Conservation (phyloP, 2,113 vertebrate species). For the Zonotrichia leucophrys region DNA sequence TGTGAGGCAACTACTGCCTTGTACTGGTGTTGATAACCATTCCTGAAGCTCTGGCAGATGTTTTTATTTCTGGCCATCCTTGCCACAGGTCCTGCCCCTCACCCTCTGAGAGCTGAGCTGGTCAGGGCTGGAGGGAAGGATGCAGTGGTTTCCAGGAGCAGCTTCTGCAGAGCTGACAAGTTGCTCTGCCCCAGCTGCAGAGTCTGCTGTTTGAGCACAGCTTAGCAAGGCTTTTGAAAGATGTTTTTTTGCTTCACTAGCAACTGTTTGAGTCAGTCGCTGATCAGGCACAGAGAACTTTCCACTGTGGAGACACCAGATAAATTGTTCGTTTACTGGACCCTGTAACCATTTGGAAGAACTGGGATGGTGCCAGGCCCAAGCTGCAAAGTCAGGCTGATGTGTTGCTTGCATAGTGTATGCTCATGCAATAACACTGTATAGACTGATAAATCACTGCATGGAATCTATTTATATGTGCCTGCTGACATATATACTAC, state of each 20-base stretch:
- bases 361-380: neutral
- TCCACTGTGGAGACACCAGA: neutral
- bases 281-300: neutral
- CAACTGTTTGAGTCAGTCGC: neutral
- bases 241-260: neutral
- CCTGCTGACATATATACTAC: neutral
- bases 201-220: accelerated
- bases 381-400: neutral
- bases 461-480: slow-evolving; percentile 8
- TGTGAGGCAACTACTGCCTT: neutral
- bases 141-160: neutral
- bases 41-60: neutral
- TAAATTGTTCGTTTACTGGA: neutral
- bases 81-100: neutral
- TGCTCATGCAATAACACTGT: neutral
- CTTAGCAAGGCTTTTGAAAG: neutral
- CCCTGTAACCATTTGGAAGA: neutral
- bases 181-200: neutral
- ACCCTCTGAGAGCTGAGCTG: neutral
- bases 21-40: neutral
- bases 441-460: slow-evolving; percentile 5
- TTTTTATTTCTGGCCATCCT: neutral
- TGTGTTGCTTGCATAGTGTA: neutral
- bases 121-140: neutral
- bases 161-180: neutral